phyloP scores from a whole-genome alignment of 1,140 invertebrate genomes.

The Telenomus remus region DNA sequence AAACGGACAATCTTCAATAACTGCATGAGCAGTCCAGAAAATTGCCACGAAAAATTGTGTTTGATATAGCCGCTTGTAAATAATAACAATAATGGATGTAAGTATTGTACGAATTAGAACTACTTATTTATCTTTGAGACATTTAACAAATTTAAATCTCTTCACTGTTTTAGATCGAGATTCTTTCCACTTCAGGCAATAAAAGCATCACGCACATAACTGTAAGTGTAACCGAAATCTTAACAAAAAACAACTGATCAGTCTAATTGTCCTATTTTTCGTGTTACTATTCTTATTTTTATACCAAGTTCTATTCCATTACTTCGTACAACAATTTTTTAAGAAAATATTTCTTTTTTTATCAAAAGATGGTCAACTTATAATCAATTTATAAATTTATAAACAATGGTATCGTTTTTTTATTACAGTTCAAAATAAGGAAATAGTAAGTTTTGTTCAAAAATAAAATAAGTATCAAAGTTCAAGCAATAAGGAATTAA shows the following conservation, averaged over 20 bases:
- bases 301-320: neutral
- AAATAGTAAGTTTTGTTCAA: no score
- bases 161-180: constrained; percentile 63
- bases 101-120: constrained; percentile 7
- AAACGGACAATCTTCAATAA: constrained; percentile 1
- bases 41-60: constrained; percentile 11
- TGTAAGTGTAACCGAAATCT: constrained; percentile 61
- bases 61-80: constrained; percentile 17
- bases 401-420: no score
- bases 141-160: no score
- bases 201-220: constrained; percentile 63
- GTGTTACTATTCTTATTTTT: neutral
- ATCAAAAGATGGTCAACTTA: no score
- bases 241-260: neutral
- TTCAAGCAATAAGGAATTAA: no score
- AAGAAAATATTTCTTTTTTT: no score
- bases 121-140: neutral
- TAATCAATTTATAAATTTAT: no score
- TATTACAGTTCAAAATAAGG: no score
- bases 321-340: no score
- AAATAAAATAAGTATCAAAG: no score
- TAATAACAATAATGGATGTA: constrained; percentile 33
- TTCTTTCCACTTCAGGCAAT: constrained; percentile 59
- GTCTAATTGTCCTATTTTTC: neutral
- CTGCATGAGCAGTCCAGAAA: constrained; percentile 9